Evolutionary conservation across 1,140 invertebrate species (phyloP).

Genomic region (Bombus huntii): DNA sequence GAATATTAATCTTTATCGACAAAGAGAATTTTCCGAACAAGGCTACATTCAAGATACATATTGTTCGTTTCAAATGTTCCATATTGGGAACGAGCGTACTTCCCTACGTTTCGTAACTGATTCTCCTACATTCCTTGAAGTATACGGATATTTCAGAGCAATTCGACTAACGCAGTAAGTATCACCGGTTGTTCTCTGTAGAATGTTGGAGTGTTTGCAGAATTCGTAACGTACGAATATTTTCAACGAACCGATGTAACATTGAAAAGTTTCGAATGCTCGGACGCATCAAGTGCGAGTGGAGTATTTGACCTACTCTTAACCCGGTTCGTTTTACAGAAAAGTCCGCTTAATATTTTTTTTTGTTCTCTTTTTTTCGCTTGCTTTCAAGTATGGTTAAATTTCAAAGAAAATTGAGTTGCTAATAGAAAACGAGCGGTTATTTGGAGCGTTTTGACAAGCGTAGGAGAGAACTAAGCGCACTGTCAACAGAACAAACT

Average conservation of each 20-base stretch:
- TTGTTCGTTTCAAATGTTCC: not conserved
- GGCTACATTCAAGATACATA: too few species aligned
- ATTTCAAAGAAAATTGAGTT: slow-evolving; percentile 1
- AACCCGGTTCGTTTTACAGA: not conserved
- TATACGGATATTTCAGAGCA: not conserved
- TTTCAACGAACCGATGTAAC: not conserved
- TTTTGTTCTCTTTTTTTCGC: not conserved
- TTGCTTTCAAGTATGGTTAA: not conserved
- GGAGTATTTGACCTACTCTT: slow-evolving; percentile 22
- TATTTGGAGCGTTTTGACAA: not conserved
- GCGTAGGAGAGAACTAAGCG: too few species aligned
- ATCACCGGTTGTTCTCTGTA: not conserved
- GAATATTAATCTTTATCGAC: not conserved
- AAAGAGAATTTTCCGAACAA: not conserved
- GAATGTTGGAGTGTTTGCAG: not conserved
- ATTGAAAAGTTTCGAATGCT: not conserved
- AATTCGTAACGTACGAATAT: slow-evolving; percentile 23
- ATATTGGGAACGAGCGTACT: not conserved
- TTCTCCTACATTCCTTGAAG: not conserved
- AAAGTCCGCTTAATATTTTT: slow-evolving; percentile 9
- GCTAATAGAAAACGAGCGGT: not conserved
- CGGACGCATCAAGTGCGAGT: not conserved
- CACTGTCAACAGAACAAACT: slow-evolving; percentile 5
- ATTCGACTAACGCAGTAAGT: not conserved
- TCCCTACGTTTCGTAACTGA: not conserved